Percentiles rank a stretch among this genome's conserved stretches.
These are phyloP conservation scores for Tryphoninae sp. DNA, from an alignment of 2,888 invertebrate genomes.

Conservation along the genomic window DNA sequence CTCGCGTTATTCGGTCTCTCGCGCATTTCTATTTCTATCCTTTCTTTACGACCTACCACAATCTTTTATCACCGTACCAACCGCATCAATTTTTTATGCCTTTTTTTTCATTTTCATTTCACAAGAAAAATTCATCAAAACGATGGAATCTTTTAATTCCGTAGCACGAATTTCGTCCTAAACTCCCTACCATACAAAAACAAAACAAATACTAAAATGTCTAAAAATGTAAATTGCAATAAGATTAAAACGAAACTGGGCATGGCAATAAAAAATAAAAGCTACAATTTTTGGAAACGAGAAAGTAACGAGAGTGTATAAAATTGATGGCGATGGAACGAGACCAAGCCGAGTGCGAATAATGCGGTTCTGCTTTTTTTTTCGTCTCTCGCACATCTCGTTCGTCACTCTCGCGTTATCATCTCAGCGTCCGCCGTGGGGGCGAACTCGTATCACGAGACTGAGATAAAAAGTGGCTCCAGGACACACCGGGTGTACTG, in stretches of 20 bases:
- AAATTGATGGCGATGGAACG: not conserved
- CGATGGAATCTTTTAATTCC: too few relatives aligned
- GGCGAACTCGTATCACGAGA: conserved; percentile 10
- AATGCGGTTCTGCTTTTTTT: not conserved
- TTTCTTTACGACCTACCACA: not conserved
- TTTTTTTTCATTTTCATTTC: not conserved
- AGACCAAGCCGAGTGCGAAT: not conserved
- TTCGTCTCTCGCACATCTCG: not conserved
- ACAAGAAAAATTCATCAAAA: too few relatives aligned
- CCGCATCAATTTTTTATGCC: not conserved
- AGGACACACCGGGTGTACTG: conserved; percentile 27
- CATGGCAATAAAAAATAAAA: not conserved
- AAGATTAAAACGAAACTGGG: not conserved
- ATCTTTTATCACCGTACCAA: not conserved
- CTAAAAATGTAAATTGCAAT: not conserved
- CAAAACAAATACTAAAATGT: not conserved
- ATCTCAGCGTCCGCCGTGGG: conserved; percentile 1
- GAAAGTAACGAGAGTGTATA: not conserved
- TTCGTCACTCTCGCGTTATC: conserved; percentile 23
- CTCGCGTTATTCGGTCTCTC: conserved; percentile 47
- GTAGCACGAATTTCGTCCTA: too few relatives aligned
- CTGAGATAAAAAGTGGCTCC: conserved; percentile 17
- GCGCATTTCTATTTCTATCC: conserved; percentile 38
- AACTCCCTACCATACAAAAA: not conserved
- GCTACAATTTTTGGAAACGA: not conserved